Conservation (phyloP, 2,113 vertebrate species). For the Ictalurus furcatus region DNA sequence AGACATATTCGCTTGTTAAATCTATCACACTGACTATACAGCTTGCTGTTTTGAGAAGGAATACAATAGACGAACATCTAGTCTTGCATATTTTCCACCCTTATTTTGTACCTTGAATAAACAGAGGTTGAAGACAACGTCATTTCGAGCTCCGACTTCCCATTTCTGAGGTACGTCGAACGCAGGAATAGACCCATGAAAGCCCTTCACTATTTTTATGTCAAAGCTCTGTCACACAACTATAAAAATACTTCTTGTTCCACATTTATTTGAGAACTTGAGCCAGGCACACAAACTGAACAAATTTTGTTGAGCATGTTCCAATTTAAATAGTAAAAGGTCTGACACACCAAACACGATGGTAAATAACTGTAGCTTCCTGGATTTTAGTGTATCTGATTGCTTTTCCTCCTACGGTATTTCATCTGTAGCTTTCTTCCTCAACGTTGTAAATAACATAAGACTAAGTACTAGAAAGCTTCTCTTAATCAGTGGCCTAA, state of each 20-base stretch:
- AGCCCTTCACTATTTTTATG: not conserved
- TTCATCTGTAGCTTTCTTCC: not conserved
- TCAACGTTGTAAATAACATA: not conserved
- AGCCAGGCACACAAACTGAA: not conserved
- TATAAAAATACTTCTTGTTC: not conserved
- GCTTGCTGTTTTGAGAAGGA: too few relatives aligned
- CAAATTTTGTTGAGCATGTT: not conserved
- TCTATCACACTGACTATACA: too few relatives aligned
- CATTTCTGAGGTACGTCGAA: not conserved
- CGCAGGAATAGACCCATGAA: not conserved
- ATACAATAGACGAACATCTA: too few relatives aligned
- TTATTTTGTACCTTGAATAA: too few relatives aligned
- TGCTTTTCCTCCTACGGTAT: not conserved
- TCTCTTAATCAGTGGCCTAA: not conserved
- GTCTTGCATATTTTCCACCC: too few relatives aligned
- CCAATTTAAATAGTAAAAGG: not conserved
- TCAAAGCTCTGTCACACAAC: not conserved
- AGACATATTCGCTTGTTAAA: too few relatives aligned
- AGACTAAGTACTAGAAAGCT: slow-evolving; percentile 12
- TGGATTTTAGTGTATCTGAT: not conserved
- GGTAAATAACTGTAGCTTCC: not conserved
- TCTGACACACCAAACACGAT: not conserved
- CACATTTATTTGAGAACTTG: not conserved
- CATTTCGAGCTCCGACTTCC: not conserved
- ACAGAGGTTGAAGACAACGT: not conserved